Percentiles rank a stretch among this genome's conserved stretches.
These are phyloP conservation scores for Uropetala carovei DNA, from an alignment of 2,888 invertebrate genomes.

Conservation along the genomic window DNA sequence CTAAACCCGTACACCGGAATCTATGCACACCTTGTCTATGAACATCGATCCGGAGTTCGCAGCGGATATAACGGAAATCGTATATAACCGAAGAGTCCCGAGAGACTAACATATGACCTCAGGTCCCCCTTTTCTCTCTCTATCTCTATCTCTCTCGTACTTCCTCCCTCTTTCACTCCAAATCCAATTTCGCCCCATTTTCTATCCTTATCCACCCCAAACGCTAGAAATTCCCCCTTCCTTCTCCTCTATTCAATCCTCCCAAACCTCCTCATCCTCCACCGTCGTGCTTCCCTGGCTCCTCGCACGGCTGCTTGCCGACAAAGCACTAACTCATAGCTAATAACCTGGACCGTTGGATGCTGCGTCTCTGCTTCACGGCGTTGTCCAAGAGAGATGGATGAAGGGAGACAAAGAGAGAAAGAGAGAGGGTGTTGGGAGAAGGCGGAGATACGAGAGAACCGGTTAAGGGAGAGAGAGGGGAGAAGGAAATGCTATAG, in stretches of 20 bases:
- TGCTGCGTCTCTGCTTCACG: neutral
- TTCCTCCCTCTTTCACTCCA: neutral
- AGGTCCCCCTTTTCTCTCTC: neutral
- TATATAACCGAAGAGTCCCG: neutral
- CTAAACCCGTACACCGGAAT: neutral
- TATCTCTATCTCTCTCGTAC: too few species aligned
- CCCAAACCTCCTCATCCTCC: neutral
- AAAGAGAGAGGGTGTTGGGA: too few species aligned
- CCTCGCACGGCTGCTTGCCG: neutral
- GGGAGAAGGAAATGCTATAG: neutral
- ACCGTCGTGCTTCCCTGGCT: neutral
- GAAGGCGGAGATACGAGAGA: neutral
- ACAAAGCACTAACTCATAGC: slow-evolving; percentile 18
- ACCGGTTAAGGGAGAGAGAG: neutral
- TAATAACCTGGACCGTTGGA: neutral
- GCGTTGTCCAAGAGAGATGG: neutral
- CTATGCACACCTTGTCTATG: slow-evolving; percentile 13
- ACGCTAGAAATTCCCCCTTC: too few species aligned
- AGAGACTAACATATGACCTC: neutral
- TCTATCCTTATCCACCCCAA: neutral
- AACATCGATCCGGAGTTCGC: neutral
- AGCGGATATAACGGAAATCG: neutral
- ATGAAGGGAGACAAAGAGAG: neutral
- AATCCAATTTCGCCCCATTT: neutral
- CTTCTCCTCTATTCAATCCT: neutral